Base-by-base conservation (phyloP, 2,797 vertebrate genomes). In the Siniperca obscura region DNA sequence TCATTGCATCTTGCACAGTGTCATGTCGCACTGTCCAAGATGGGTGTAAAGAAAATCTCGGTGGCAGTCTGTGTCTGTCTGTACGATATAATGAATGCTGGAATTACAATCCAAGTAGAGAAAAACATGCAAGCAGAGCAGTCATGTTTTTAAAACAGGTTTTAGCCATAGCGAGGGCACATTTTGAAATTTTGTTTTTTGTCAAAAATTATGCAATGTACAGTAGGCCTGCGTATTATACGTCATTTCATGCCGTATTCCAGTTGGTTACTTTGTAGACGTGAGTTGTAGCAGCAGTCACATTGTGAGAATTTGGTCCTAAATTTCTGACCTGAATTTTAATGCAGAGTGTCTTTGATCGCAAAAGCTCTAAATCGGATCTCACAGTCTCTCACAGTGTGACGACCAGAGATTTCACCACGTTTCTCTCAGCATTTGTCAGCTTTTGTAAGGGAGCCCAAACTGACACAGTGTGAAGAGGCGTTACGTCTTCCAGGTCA, bases 401-500 rank as follows among this genome's bases (percentile, higher is more conserved):
- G 38, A 75, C 1, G 1, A 10, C 27, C 21, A 17, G n/a, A 56
- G 25, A 27, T 36, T 44, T 65, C 25, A 36, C 16, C 2, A 13
- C 22, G 0, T 50, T 50, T 30, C 36, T 44, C 22, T 70, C 34
- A 7, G 10, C 66, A 34, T 0, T 27, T 66, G 65, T 59, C 52
- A 44, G 2, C 36, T 74, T 48, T 10, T 27, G 27, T 55, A 10
- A 55, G 21, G 56, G 19, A 73, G 17, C 22, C n/a, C 30, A 21
- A 34, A 62, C 34, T 34, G 7, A 56, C n/a, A 59, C 40, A 22
- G 44, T 27, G 69, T 68, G 56, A 56, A 30, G 55, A 59, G 53
- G 53, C 27, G 21, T 48, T n/a, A 34, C 36, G 56, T 70, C 19
- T 25, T 44, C 11, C 55, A 56, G 64, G 64, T 77, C 59, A 40